Evolutionary conservation across 2,888 invertebrate species (phyloP), one percentile per base, ranked within the genome.

Genomic region (Mimumesa dahlbomi): DNA sequence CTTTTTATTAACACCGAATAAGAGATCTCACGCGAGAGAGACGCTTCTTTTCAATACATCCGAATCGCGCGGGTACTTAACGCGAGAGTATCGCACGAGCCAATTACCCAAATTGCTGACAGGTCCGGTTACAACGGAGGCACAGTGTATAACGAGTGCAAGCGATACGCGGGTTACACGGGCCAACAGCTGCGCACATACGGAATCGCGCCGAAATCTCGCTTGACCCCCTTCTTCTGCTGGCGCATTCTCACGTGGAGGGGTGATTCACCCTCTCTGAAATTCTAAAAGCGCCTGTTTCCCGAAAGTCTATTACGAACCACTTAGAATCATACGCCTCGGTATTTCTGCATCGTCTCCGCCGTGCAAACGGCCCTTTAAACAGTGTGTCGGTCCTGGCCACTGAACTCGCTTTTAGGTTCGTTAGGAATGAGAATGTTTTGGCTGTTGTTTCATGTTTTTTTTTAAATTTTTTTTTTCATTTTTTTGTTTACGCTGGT

Each of bases 301-400:
- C 81, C 70, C 63, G 81, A 81, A 82, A 82, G 74, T 78, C 81
- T 82, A 81, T 81, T 81, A 79, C 57, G 67, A 80, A 79, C 67
- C 79, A 66, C 80, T 77, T 70, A 61, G 75, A 72, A 69, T 80
- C 80, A 74, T 70, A 68, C 69, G 46, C 56, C 58, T 43, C 64
- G 75, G 69, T 42, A 78, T 75, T 65, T 66, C 62, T 48, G 57
- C 42, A 48, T 22, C 21, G 45, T 34, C 11, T n/a, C 34, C 21
- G 38, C 2, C 34, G n/a, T 18, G 54, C 52, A 36, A 48, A 36
- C 57, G 66, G 54, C 72, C 56, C 42, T 52, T 64, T 50, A 46
- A 52, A 58, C 46, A 19, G 46, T 45, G 48, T 7, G 4, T 3
- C 7, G 25, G n/a, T n/a, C 48, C 50, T 58, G 74, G 67, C 56